Base-by-base conservation (phyloP, 2,797 vertebrate species). In the Lateolabrax maculatus region DNA sequence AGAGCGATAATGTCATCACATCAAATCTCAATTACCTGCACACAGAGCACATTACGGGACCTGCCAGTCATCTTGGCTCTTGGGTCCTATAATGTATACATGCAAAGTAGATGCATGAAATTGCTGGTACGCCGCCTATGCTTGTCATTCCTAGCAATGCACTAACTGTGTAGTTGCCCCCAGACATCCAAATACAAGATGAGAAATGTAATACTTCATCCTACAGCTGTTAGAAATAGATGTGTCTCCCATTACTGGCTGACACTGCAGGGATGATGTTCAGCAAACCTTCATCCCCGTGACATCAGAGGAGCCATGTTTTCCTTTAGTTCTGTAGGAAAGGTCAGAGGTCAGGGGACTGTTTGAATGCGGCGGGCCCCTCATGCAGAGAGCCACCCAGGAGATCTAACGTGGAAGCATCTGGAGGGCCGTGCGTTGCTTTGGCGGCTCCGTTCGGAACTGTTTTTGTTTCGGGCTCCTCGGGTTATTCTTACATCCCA, bases 361-460 rank as follows among this genome's bases (percentile, higher is more conserved):
- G 70, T 79, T 68, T 72, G 34, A 39, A 67, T 60, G 65, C 48
- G 49, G 49, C 13, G 39, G 51, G 70, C 71, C 41, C 58, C 65
- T 88, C 91, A 79, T 43, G 84, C 81, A 83, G 87, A 80, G 83
- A 76, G 71, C 88, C 87, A 87, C 87, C 81, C 27, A 31, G 75
- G 90, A 84, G 84, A 93, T 93, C 92, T 89, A 85, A 93, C 75
- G 25, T 9, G 27, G 67, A 71, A 75, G 68, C 75, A 80, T 88
- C 83, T 71, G 79, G 63, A 46, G 49, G 68, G 39, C 29, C 0
- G 7, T 6, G 72, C 5, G 41, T 67, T 34, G 70, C 64, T 88
- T 76, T 57, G 60, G 63, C 23, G 71, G 39, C 79, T 84, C 53
- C 2, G 7, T 65, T 82, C 36, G 2, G 71, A 80, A 79, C 39